phyloP scores from a whole-genome alignment of 2,113 vertebrate genomes.

The Clarias magur region DNA sequence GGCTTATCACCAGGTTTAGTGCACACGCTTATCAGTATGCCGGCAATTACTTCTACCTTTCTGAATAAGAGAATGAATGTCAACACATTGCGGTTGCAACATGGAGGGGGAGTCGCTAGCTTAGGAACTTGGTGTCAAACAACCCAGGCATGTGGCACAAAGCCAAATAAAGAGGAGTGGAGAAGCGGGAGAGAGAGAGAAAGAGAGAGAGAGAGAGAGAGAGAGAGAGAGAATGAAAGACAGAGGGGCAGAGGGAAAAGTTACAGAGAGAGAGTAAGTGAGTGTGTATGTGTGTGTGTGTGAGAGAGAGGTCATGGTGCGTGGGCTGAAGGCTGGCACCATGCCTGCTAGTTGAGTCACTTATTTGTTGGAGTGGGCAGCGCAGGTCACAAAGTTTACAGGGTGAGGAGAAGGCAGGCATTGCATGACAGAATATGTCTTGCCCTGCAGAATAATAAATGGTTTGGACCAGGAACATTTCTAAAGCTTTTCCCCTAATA shows the following conservation, averaged over 20 bases:
- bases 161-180: constrained; percentile 31
- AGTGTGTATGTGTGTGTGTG: constrained; percentile 34
- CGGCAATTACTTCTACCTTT: constrained; percentile 10
- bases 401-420: constrained; percentile 40
- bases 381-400: constrained; percentile 51
- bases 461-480: neutral
- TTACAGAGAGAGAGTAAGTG: constrained; percentile 20
- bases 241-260: constrained; percentile 2
- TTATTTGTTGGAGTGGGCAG: constrained; percentile 52
- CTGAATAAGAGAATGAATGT: constrained; percentile 30
- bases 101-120: constrained; percentile 8
- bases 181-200: constrained; percentile 24
- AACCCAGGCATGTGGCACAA: constrained; percentile 28
- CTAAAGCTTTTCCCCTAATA: neutral
- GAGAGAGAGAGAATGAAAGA: neutral
- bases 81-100: constrained; percentile 27
- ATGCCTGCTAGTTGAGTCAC: constrained; percentile 53
- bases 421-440: constrained; percentile 25
- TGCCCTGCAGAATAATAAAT: constrained; percentile 16
- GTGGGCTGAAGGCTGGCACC: constrained; percentile 55
- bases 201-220: constrained; percentile 1
- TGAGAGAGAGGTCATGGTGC: constrained; percentile 37
- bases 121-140: constrained; percentile 41
- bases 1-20: constrained; percentile 6
- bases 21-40: constrained; percentile 26